These are phyloP conservation scores for Dasyurus viverrinus DNA, from an alignment of 2,113 vertebrate genomes.

Conservation along the genomic window DNA sequence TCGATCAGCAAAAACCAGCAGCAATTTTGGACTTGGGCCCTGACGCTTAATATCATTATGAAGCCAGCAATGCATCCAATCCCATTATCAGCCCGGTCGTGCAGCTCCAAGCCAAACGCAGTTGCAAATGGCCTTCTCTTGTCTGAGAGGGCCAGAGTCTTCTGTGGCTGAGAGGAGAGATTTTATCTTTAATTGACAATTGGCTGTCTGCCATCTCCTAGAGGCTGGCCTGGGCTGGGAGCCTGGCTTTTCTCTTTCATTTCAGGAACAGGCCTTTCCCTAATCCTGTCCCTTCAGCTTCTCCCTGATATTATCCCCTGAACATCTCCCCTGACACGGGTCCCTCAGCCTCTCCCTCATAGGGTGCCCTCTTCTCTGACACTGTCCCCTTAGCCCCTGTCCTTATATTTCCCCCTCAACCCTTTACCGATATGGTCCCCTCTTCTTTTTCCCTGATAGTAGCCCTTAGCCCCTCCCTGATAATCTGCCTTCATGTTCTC, in stretches of 20 bases:
- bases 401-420: background rate
- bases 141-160: background rate
- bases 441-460: background rate
- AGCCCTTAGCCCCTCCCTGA: no score
- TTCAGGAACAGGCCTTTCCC: conserved; percentile 55
- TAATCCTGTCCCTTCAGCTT: background rate
- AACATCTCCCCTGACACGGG: no score
- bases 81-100: conserved; percentile 34
- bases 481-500: no score
- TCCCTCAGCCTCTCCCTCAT: background rate
- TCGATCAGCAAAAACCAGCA: background rate
- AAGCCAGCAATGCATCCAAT: conserved; percentile 49
- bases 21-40: background rate
- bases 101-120: conserved; percentile 52
- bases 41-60: conserved; percentile 20
- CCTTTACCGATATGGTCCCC: background rate
- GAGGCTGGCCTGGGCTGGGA: conserved; percentile 18
- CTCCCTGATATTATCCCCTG: background rate
- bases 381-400: background rate
- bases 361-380: no score
- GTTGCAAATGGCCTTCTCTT: conserved; percentile 67
- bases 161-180: conserved; percentile 26
- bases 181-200: conserved; percentile 75
- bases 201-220: conserved; percentile 72
- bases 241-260: background rate